phyloP scores from a whole-genome alignment of 1,140 invertebrate genomes.

The Apocrypta bakeri region DNA sequence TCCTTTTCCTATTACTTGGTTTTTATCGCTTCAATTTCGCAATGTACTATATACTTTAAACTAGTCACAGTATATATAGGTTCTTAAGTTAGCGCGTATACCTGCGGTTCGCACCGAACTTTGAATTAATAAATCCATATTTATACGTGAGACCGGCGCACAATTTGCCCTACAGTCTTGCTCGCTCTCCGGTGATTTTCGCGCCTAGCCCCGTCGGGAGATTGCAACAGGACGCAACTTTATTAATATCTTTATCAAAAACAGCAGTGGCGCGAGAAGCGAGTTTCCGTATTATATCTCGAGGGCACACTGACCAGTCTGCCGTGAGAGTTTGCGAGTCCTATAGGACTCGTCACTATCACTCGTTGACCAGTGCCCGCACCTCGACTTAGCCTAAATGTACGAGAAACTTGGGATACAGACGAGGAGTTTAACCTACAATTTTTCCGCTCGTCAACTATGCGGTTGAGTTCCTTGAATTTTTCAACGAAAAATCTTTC shows the following conservation, averaged over 20 bases:
- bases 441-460: no score
- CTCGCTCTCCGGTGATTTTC: background rate
- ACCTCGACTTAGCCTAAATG: background rate
- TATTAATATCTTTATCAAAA: slow-evolving; percentile 72
- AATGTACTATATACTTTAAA: no score
- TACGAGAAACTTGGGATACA: slow-evolving; percentile 52
- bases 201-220: background rate
- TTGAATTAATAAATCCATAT: slow-evolving; percentile 45
- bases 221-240: slow-evolving; percentile 54
- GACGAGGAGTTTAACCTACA: slow-evolving; percentile 27
- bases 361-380: slow-evolving; percentile 55
- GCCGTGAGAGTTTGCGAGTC: slow-evolving; percentile 61
- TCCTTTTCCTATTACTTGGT: slow-evolving; percentile 25
- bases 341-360: slow-evolving; percentile 66
- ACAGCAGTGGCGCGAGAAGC: slow-evolving; percentile 55
- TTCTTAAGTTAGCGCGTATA: no score
- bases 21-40: slow-evolving; percentile 58
- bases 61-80: no score
- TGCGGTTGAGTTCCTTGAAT: background rate
- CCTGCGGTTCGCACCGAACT: background rate
- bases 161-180: background rate
- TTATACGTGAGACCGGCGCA: slow-evolving; percentile 10
- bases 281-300: slow-evolving; percentile 63
- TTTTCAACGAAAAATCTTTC: background rate
- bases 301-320: slow-evolving; percentile 64